Percentiles rank a stretch among this genome's conserved stretches.
Conservation (phyloP, 92 coral and sea anemone species). For the Diadumene lineata region DNA sequence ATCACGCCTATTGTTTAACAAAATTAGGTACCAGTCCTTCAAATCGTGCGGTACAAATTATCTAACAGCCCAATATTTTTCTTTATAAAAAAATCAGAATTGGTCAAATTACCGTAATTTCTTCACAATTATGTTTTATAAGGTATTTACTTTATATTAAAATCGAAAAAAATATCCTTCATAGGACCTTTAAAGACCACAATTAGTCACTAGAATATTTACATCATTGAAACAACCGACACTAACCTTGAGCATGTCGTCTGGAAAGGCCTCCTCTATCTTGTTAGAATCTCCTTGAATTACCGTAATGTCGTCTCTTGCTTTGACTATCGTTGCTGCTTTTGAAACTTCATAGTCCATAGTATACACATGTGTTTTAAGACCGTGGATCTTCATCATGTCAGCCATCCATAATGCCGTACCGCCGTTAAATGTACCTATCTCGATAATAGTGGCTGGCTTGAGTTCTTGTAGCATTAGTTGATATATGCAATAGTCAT, state of each 20-base stretch:
- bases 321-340: constrained; percentile 22
- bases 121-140: too few species aligned
- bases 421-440: constrained; percentile 54
- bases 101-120: too few species aligned
- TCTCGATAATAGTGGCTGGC: constrained; percentile 49
- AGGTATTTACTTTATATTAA: too few species aligned
- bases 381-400: constrained; percentile 42
- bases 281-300: constrained; percentile 47
- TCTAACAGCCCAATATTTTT: too few species aligned
- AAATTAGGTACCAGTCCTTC: too few species aligned
- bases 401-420: constrained; percentile 52
- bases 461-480: constrained; percentile 47
- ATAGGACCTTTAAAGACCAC: too few species aligned
- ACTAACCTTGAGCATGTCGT: constrained; percentile 44
- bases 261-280: constrained; percentile 47
- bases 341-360: constrained; percentile 37
- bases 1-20: too few species aligned
- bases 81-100: too few species aligned
- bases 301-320: constrained; percentile 52
- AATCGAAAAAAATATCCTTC: too few species aligned
- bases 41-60: too few species aligned
- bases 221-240: too few species aligned
- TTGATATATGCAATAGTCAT: constrained; percentile 25
- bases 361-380: constrained; percentile 44
- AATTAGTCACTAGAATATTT: too few species aligned